Conservation (phyloP, 1,140 invertebrate species). For the Drosophila rhopaloa region DNA sequence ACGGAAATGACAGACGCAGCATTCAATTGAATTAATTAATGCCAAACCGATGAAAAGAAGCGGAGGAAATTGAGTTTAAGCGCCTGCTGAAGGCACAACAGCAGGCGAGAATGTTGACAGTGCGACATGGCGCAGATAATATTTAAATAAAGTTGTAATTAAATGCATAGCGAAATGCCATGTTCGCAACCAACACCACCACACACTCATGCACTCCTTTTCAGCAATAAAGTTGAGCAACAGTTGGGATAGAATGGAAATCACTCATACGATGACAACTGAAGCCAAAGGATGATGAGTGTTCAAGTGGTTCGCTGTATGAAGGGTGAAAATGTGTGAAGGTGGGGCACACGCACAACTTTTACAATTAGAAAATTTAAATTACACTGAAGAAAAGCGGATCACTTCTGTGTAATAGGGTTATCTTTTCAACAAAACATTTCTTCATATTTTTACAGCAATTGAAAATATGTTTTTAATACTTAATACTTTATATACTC, state of each 20-base stretch:
- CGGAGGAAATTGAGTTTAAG: conserved; percentile 35
- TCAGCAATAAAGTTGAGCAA: conserved; percentile 54
- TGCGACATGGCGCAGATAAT: conserved; percentile 66
- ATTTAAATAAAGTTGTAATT: conserved; percentile 83
- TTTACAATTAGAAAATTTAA: conserved; percentile 80
- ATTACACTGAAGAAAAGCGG: conserved; percentile 45
- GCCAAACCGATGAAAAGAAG: conserved; percentile 54
- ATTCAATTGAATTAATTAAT: conserved; percentile 82
- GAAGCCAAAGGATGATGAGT: conserved; percentile 47
- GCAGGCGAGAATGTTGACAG: conserved; percentile 43
- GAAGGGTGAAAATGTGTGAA: conserved; percentile 10
- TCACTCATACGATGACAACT: conserved; percentile 63
- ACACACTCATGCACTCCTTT: not conserved
- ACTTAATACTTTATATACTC: no score
- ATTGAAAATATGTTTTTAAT: no score
- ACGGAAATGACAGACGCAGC: conserved; percentile 68
- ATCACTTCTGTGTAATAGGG: no score
- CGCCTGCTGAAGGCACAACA: conserved; percentile 3
- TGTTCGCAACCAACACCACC: conserved; percentile 6
- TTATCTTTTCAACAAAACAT: no score
- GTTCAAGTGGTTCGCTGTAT: conserved; percentile 16
- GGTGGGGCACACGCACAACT: conserved; percentile 45
- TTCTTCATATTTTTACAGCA: no score
- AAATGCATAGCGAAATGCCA: conserved; percentile 62
- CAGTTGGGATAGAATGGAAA: conserved; percentile 75